Conservation (phyloP, 2,113 vertebrate genomes). For the Arizona elegans region DNA sequence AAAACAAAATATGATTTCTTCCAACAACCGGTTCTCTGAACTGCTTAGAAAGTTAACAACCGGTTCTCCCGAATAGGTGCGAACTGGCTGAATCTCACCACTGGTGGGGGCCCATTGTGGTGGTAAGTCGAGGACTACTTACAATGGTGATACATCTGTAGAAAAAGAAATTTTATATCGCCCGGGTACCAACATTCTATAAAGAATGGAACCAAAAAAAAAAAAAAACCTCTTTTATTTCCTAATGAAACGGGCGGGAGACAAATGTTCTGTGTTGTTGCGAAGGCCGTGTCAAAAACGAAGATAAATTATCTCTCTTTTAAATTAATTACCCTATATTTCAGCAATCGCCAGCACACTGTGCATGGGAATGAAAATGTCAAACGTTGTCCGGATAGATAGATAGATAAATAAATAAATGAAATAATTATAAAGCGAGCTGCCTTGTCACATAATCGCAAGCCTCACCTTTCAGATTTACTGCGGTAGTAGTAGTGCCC, state of each 20-base stretch:
- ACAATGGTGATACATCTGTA: background rate
- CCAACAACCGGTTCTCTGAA: too few relatives aligned
- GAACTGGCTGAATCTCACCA: too few relatives aligned
- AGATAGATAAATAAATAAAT: constrained; percentile 18
- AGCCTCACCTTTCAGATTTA: background rate
- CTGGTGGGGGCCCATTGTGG: too few relatives aligned
- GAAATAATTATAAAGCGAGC: constrained; percentile 17
- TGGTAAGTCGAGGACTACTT: background rate
- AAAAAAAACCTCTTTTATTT: background rate
- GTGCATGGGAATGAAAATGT: constrained; percentile 9
- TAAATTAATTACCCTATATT: background rate
- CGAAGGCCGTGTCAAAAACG: background rate
- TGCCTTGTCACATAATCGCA: background rate
- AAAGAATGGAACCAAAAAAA: background rate
- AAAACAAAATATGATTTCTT: too few relatives aligned
- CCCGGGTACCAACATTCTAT: background rate
- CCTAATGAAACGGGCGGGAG: background rate
- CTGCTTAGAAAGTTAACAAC: too few relatives aligned
- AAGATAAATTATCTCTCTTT: constrained; percentile 10
- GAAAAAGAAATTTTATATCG: background rate
- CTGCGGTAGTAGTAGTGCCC: background rate
- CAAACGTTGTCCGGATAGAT: background rate
- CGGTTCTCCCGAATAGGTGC: too few relatives aligned
- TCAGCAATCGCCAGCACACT: background rate
- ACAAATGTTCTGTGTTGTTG: constrained; percentile 10